Conservation (phyloP, 2,797 vertebrate genomes). For the Glyptemys insculpta region DNA sequence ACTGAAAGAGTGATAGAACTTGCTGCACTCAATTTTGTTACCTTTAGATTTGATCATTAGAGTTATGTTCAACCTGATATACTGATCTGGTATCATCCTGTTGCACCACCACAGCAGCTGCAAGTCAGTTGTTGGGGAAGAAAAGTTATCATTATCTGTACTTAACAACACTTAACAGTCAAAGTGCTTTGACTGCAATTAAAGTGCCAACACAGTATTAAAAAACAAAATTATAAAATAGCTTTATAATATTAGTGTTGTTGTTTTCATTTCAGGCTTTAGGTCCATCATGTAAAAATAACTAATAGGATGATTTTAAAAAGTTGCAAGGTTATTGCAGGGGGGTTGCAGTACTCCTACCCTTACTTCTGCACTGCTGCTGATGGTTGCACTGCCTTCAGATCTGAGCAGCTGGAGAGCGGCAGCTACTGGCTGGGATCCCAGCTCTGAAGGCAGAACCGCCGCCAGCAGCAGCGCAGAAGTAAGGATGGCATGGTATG, state of each 20-base stretch:
- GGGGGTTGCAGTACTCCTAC: too few species aligned
- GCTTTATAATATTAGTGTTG: background rate
- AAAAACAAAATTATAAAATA: background rate
- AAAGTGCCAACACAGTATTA: background rate
- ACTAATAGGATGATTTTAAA: background rate
- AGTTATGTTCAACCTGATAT: background rate
- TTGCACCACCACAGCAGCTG: background rate
- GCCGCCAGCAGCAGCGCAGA: too few species aligned
- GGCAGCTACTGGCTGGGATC: too few species aligned
- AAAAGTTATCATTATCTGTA: background rate
- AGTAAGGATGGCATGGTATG: too few species aligned
- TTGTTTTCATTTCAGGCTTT: background rate
- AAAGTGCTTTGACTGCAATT: background rate
- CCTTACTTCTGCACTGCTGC: too few species aligned
- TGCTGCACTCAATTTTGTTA: background rate
- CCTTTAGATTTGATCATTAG: background rate
- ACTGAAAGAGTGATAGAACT: background rate
- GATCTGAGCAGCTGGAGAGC: too few species aligned
- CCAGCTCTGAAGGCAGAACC: too few species aligned
- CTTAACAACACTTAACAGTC: background rate
- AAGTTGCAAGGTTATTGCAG: too few species aligned
- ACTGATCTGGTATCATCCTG: background rate
- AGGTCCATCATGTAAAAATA: background rate
- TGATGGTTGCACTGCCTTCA: too few species aligned
- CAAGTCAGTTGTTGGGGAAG: background rate